Evolutionary conservation across 2,888 invertebrate species (phyloP).

Genomic region (Cataglyphis rosenhaueri): DNA sequence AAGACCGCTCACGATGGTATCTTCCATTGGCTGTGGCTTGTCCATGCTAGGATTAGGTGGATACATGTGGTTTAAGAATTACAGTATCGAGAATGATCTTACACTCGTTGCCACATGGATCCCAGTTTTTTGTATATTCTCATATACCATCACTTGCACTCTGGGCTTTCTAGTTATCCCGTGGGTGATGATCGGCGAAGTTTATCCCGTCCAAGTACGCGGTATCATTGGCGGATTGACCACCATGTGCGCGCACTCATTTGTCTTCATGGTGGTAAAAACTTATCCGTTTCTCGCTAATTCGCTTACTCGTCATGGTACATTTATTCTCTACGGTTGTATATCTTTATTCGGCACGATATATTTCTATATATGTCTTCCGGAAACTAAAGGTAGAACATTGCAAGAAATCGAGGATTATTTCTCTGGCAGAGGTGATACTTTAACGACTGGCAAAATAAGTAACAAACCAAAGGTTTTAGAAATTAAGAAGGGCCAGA

Average conservation of each 20-base stretch:
- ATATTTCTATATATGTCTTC: slow-evolving; percentile 89
- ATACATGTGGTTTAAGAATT: slow-evolving; percentile 88
- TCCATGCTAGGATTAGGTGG: slow-evolving; percentile 88
- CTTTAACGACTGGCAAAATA: slow-evolving; percentile 84
- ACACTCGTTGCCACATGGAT: slow-evolving; percentile 87
- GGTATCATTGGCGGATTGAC: slow-evolving; percentile 90
- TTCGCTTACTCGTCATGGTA: slow-evolving; percentile 87
- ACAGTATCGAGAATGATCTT: slow-evolving; percentile 86
- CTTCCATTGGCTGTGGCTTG: slow-evolving; percentile 88
- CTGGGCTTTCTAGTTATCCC: slow-evolving; percentile 90
- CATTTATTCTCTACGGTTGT: slow-evolving; percentile 88
- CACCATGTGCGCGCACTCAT: slow-evolving; percentile 89
- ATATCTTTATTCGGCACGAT: slow-evolving; percentile 88
- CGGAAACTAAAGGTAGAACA: slow-evolving; percentile 90
- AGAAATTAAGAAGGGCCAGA: slow-evolving; percentile 78
- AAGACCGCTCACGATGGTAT: slow-evolving; percentile 89
- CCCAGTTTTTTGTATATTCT: slow-evolving; percentile 88
- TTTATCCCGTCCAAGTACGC: slow-evolving; percentile 89
- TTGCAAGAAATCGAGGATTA: slow-evolving; percentile 91
- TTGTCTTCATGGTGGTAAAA: slow-evolving; percentile 90
- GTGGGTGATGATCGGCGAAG: slow-evolving; percentile 92
- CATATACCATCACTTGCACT: slow-evolving; percentile 89
- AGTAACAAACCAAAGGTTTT: slow-evolving; percentile 75
- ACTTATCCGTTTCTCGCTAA: slow-evolving; percentile 88
- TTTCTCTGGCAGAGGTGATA: slow-evolving; percentile 88